Evolutionary conservation across 2,888 invertebrate genomes (phyloP), one percentile per base, ranked within the genome.

Genomic region (Drosophila leonis): DNA sequence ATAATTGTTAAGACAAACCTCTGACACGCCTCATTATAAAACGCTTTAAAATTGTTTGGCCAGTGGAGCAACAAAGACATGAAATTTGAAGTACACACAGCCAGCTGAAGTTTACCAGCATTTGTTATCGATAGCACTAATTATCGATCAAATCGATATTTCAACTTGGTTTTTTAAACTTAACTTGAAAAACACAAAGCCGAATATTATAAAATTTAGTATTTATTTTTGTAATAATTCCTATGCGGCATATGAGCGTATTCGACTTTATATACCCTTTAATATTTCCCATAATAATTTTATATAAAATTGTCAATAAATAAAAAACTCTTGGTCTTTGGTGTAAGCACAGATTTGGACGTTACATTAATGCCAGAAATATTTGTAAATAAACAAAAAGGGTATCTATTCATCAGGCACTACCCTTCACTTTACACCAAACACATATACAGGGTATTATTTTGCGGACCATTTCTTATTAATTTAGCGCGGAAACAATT

Each of bases 1-100:
- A 49, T 31, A 49, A 49, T 31, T 31, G 18, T 31, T 49, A 31
- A 49, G 48, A 10, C 31, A 31, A n/a, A 31, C 18, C 31, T 49
- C 31, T 12, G 29, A 5, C 48, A 49, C 48, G 18, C 48, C 48
- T 48, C 48, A 24, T 18, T 48, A n/a, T 29, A 2, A 48, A 2
- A 18, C 29, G 7, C 29, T 48, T 31, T 12, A 31, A 29, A 10
- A n/a, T 29, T 29, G n/a, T n/a, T 10, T 15, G 27, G 27, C n/a
- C 15, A 46, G 8, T 27, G 1, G n/a, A 46, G 46, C 5, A 29
- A 7, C 15, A 49, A 48, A 29, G n/a, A 48, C n/a, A 29, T 29
- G 10, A 48, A 29, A n/a, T 29, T 10, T n/a, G 6, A 48, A 48
- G 10, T n/a, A n/a, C n/a, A n/a, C 29, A 9, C 1, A 27, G 10